phyloP scores from a whole-genome alignment of 2,113 vertebrate genomes.

The Mugil cephalus region DNA sequence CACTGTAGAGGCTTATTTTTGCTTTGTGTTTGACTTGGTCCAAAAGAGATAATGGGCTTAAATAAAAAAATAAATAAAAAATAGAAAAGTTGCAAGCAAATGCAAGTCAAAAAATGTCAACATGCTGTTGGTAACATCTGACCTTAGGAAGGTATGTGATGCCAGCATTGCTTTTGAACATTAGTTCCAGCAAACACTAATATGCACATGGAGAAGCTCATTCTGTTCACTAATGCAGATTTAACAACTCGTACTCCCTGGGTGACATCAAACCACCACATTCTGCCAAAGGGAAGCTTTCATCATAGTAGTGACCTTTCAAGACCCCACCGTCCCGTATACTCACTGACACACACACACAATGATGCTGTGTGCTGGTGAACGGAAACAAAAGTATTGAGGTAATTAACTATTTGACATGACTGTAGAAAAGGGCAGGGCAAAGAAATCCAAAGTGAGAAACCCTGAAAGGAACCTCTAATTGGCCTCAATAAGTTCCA shows the following conservation, averaged over 20 bases:
- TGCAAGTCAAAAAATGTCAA: not conserved
- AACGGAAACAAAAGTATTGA: constrained; percentile 9
- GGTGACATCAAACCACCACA: constrained; percentile 52
- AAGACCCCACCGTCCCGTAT: constrained; percentile 1
- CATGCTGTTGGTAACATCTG: not conserved
- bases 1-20: not conserved
- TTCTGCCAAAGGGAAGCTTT: constrained; percentile 36
- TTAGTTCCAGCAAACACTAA: constrained; percentile 2
- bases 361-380: not conserved
- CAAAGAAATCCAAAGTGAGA: constrained; percentile 11
- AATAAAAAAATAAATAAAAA: too few species aligned
- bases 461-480: constrained; percentile 31
- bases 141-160: not conserved
- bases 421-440: not conserved
- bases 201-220: constrained; percentile 1
- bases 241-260: constrained; percentile 24
- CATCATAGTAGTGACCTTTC: constrained; percentile 65
- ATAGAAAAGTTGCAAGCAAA: too few species aligned
- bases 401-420: constrained; percentile 21
- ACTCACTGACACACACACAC: not conserved
- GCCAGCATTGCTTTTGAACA: constrained; percentile 6
- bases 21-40: not conserved
- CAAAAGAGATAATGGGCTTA: not conserved
- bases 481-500: constrained; percentile 16
- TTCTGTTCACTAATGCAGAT: constrained; percentile 34